Conservation (phyloP, 2,113 vertebrate genomes). For the Dissostichus mawsoni region DNA sequence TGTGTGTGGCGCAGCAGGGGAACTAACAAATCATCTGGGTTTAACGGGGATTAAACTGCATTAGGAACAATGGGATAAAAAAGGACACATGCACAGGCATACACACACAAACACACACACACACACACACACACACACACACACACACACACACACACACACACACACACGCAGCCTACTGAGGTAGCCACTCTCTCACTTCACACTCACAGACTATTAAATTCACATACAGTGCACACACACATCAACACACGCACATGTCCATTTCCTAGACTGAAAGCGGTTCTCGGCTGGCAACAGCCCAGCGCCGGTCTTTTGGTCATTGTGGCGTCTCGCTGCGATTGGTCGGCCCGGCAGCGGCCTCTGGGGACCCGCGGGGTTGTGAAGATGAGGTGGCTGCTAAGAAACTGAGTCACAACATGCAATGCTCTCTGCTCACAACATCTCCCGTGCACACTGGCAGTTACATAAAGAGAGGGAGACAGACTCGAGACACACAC, state of each 20-base stretch:
- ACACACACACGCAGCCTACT: constrained; percentile 11
- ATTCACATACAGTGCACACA: constrained; percentile 36
- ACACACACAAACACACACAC: constrained; percentile 13
- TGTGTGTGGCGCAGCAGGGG: background rate
- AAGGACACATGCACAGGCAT: constrained; percentile 23
- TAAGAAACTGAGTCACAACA: constrained; percentile 79
- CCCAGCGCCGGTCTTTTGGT: constrained; percentile 50
- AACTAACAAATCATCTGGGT: constrained; percentile 62
- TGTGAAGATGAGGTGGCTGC: constrained; percentile 76
- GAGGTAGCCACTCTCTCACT: constrained; percentile 12
- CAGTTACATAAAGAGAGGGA: constrained; percentile 50
- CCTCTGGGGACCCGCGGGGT: constrained; percentile 62
- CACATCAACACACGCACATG: background rate
- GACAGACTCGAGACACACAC: constrained; percentile 32
- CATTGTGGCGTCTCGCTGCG: constrained; percentile 42
- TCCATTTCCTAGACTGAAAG: constrained; percentile 40
- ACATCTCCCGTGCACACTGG: constrained; percentile 33
- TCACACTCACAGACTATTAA: constrained; percentile 37
- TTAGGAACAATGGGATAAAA: constrained; percentile 61
- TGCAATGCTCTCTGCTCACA: constrained; percentile 48
- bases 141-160: constrained; percentile 20
- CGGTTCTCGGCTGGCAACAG: constrained; percentile 42
- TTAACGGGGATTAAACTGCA: constrained; percentile 72
- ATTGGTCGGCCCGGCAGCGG: constrained; percentile 56
- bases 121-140: constrained; percentile 7